Conservation (phyloP, 2,888 invertebrate species). For the Caenorhabditis angaria region DNA sequence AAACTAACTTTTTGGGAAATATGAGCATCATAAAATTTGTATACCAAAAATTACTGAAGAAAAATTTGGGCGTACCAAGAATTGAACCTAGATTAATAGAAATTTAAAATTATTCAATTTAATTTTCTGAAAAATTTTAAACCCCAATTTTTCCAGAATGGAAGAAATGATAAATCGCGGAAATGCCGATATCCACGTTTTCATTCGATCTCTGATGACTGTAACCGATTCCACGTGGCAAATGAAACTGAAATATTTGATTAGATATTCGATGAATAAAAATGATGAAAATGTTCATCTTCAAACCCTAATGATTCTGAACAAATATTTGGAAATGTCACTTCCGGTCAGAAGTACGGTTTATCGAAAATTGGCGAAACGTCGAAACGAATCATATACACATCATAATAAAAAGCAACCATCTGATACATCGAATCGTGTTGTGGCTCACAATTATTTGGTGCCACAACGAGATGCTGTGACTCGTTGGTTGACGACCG, state of each 20-base stretch:
- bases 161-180: slow-evolving; percentile 28
- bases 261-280: slow-evolving; percentile 30
- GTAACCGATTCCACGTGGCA: slow-evolving; percentile 49
- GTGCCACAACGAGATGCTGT: background rate
- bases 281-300: slow-evolving; percentile 31
- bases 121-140: no score
- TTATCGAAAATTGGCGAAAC: slow-evolving; percentile 15
- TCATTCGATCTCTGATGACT: slow-evolving; percentile 36
- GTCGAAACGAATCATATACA: slow-evolving; percentile 7
- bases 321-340: slow-evolving; percentile 27
- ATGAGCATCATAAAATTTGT: no score
- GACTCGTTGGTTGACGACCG: slow-evolving; percentile 23
- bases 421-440: background rate
- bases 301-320: slow-evolving; percentile 37
- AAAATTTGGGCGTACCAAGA: no score
- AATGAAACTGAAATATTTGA: slow-evolving; percentile 40
- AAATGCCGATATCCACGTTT: slow-evolving; percentile 21
- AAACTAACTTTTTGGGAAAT: no score
- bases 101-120: no score
- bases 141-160: slow-evolving; percentile 3
- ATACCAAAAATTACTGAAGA: no score
- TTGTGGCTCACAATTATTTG: no score
- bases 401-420: no score
- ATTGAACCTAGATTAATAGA: no score
- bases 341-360: slow-evolving; percentile 10